Percentiles rank a stretch among this genome's conserved stretches.
These are phyloP conservation scores for Lochmaea crataegi DNA, from an alignment of 2,888 invertebrate species.

Conservation along the genomic window DNA sequence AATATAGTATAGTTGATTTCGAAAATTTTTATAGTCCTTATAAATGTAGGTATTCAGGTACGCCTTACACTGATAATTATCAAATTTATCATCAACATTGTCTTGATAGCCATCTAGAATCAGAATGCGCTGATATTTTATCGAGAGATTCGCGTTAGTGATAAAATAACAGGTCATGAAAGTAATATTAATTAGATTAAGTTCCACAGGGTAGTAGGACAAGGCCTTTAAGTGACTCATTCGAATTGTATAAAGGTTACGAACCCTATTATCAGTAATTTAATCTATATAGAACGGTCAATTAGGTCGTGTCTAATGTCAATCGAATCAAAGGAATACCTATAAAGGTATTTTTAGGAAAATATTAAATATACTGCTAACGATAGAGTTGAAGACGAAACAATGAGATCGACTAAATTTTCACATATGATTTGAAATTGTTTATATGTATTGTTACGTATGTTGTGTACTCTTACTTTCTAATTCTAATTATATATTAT, in stretches of 20 bases:
- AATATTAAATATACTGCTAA: no score
- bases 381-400: background rate
- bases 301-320: background rate
- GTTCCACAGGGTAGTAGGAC: slow-evolving; percentile 17
- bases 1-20: no score
- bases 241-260: background rate
- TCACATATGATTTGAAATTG: background rate
- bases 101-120: slow-evolving; percentile 24
- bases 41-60: background rate
- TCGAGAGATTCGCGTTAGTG: slow-evolving; percentile 20
- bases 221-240: slow-evolving; percentile 10
- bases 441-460: background rate
- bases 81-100: slow-evolving; percentile 30
- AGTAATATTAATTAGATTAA: slow-evolving; percentile 15
- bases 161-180: slow-evolving; percentile 27
- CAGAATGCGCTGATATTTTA: background rate
- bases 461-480: background rate
- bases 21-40: no score
- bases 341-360: no score
- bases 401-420: background rate
- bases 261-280: background rate
- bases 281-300: background rate
- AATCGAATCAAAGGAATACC: no score
- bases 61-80: slow-evolving; percentile 21
- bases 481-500: background rate